phyloP scores from a whole-genome alignment of 2,888 invertebrate genomes.

The Lymantria dispar region DNA sequence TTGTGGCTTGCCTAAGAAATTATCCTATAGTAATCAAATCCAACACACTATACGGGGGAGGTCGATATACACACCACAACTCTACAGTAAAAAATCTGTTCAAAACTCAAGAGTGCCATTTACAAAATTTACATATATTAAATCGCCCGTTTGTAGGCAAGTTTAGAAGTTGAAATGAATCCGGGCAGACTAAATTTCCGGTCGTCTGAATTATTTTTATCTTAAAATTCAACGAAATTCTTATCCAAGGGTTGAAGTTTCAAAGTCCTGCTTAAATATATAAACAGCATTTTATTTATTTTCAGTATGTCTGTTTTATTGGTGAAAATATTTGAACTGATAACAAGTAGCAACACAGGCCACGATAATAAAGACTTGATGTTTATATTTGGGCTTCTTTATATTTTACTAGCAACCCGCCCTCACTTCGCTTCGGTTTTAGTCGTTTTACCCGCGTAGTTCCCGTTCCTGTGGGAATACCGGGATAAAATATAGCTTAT shows the following conservation, averaged over 20 bases:
- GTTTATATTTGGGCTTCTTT: too few species aligned
- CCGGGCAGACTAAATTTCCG: conserved; percentile 9
- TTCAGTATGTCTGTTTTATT: background rate
- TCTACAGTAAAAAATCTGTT: conserved; percentile 6
- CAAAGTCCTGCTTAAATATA: conserved; percentile 29
- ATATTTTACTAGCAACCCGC: too few species aligned
- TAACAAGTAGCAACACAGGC: too few species aligned
- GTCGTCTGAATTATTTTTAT: conserved; percentile 9
- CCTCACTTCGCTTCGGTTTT: too few species aligned
- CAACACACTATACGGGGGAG: too few species aligned
- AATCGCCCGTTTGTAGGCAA: conserved; percentile 2
- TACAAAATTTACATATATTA: conserved; percentile 20
- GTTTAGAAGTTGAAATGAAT: conserved; percentile 23
- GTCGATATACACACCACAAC: too few species aligned
- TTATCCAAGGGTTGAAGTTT: conserved; percentile 9
- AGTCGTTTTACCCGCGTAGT: too few species aligned
- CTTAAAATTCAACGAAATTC: conserved; percentile 26
- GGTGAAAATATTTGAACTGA: background rate
- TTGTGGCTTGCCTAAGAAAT: too few species aligned
- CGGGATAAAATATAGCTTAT: too few species aligned
- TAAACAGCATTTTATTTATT: conserved; percentile 22
- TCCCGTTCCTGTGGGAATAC: too few species aligned
- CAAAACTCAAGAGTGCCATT: conserved; percentile 11
- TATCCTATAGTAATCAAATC: too few species aligned
- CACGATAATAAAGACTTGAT: too few species aligned